Percentiles rank a stretch among this genome's conserved stretches.
phyloP scores from a whole-genome alignment of 2,888 invertebrate genomes.

The Augiades crinisus region DNA sequence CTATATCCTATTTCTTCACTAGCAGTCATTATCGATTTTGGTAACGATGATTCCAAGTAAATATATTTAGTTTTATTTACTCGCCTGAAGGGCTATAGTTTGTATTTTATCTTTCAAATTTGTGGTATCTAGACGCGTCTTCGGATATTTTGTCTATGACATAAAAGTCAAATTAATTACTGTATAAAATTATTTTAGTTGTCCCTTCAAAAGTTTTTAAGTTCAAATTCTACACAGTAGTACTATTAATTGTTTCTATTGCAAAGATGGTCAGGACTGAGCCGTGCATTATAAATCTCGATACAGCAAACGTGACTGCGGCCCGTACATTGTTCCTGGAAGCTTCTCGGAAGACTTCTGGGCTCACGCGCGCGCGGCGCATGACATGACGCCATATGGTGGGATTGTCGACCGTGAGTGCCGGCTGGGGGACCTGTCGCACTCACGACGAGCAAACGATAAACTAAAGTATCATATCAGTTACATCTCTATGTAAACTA shows the following conservation, averaged over 20 bases:
- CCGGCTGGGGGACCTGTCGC: background rate
- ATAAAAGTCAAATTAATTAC: too few relatives aligned
- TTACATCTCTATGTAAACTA: too few relatives aligned
- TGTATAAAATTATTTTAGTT: too few relatives aligned
- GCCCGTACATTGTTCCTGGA: slow-evolving; percentile 9
- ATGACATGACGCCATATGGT: slow-evolving; percentile 50
- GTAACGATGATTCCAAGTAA: too few relatives aligned
- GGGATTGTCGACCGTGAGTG: slow-evolving; percentile 19
- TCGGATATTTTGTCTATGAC: too few relatives aligned
- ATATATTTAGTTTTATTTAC: too few relatives aligned
- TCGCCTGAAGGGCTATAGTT: too few relatives aligned
- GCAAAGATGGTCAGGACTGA: slow-evolving; percentile 5
- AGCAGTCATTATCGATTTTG: too few relatives aligned
- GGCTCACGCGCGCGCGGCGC: slow-evolving; percentile 42
- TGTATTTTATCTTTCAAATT: too few relatives aligned
- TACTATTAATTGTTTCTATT: slow-evolving; percentile 1
- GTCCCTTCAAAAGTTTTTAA: too few relatives aligned
- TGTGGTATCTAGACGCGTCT: too few relatives aligned
- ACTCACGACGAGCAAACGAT: background rate
- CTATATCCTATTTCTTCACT: too few relatives aligned
- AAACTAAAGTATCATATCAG: background rate
- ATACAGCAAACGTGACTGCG: slow-evolving; percentile 12
- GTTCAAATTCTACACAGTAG: background rate
- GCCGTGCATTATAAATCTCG: slow-evolving; percentile 22
- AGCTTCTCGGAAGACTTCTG: slow-evolving; percentile 13